Percentiles rank a stretch among this genome's conserved stretches.
phyloP scores from a whole-genome alignment of 2,797 vertebrate species.

The Perodicticus potto region DNA sequence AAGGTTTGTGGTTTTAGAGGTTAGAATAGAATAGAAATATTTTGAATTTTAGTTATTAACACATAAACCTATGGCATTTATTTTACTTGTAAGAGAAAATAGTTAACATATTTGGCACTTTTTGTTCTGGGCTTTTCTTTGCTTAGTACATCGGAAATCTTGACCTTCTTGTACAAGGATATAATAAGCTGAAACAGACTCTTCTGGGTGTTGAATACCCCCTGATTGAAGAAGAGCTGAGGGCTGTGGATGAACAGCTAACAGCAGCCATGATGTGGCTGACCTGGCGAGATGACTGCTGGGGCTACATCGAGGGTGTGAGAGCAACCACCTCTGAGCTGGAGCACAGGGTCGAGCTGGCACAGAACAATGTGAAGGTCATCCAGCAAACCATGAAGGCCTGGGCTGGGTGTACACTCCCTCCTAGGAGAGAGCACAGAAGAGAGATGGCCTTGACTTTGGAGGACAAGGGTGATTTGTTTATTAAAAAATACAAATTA shows the following conservation, averaged over 20 bases:
- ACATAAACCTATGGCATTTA: not conserved
- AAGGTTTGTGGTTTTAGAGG: constrained; percentile 87
- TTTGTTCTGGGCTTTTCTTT: constrained; percentile 18
- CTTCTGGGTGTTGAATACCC: constrained; percentile 90
- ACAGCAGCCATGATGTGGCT: constrained; percentile 85
- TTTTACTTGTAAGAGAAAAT: not conserved
- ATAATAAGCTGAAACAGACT: constrained; percentile 90
- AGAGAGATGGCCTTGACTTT: constrained; percentile 88
- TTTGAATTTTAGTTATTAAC: not conserved
- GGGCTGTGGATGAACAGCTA: constrained; percentile 87
- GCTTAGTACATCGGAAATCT: constrained; percentile 89
- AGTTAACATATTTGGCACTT: not conserved
- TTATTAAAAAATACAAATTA: constrained; percentile 88
- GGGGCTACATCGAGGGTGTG: constrained; percentile 87
- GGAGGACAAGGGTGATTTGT: constrained; percentile 88
- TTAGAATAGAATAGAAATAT: not conserved
- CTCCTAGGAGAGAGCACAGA: constrained; percentile 90
- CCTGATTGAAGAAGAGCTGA: constrained; percentile 88
- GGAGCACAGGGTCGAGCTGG: constrained; percentile 85
- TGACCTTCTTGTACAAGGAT: constrained; percentile 90
- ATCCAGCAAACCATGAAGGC: constrained; percentile 88
- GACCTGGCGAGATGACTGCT: constrained; percentile 90
- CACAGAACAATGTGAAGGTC: constrained; percentile 88
- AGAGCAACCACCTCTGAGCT: constrained; percentile 86
- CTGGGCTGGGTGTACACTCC: constrained; percentile 89